phyloP scores from a whole-genome alignment of 1,140 invertebrate genomes.

The Linepithema humile region DNA sequence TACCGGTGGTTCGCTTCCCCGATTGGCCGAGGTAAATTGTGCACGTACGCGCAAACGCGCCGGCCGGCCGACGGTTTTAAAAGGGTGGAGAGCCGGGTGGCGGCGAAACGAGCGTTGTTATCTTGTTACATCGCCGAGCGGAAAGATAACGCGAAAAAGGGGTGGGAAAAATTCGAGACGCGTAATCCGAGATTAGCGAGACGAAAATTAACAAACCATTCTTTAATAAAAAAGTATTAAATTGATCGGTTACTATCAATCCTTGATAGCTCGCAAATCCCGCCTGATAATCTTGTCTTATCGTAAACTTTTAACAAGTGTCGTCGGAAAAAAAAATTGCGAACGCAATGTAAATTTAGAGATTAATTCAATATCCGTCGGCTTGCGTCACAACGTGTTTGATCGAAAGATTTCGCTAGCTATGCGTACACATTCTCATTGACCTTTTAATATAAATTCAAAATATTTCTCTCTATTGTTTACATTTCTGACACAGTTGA shows the following conservation, averaged over 20 bases:
- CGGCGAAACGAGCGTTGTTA: slow-evolving; percentile 39
- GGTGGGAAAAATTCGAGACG: slow-evolving; percentile 5
- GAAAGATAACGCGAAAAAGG: neutral
- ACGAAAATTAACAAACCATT: neutral
- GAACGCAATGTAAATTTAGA: neutral
- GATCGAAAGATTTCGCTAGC: neutral
- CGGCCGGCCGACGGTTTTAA: slow-evolving; percentile 33
- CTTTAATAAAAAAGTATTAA: neutral
- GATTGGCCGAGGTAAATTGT: slow-evolving; percentile 65
- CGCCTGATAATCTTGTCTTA: neutral
- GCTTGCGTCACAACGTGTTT: neutral
- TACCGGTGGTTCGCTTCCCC: slow-evolving; percentile 51
- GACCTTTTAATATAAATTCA: neutral
- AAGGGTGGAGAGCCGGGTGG: slow-evolving; percentile 19
- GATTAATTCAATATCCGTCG: neutral
- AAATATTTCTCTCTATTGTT: slow-evolving; percentile 2
- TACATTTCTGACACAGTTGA: neutral
- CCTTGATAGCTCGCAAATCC: neutral
- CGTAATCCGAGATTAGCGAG: neutral
- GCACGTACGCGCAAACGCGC: slow-evolving; percentile 59
- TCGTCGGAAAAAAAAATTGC: neutral
- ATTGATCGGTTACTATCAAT: neutral
- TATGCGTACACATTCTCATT: neutral
- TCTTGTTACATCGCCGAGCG: slow-evolving; percentile 32
- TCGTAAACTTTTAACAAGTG: neutral